Evolutionary conservation across 2,888 invertebrate species (phyloP).

Genomic region (Pocota personata): DNA sequence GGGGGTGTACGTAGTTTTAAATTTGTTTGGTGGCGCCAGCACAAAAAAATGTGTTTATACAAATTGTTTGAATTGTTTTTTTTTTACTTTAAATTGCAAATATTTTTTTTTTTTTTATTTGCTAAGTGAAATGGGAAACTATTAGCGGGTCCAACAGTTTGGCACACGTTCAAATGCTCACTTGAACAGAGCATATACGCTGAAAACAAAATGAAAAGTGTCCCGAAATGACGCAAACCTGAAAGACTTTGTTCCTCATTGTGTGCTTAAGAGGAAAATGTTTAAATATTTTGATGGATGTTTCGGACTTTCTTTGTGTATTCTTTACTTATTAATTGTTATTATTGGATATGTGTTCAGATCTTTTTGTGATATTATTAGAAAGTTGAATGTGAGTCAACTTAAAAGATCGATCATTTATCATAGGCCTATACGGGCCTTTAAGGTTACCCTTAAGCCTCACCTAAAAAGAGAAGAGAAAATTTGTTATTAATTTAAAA

Average conservation of each 20-base stretch:
- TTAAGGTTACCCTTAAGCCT: too few relatives aligned
- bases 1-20: neutral
- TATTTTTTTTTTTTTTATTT: constrained; percentile 8
- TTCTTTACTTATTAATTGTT: constrained; percentile 1
- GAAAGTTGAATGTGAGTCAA: neutral
- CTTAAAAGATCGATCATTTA: neutral
- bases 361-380: neutral
- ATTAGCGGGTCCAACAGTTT: constrained; percentile 43
- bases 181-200: constrained; percentile 3
- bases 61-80: neutral
- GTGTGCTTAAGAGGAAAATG: neutral
- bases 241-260: neutral
- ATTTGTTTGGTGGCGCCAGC: constrained; percentile 46
- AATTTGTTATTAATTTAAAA: too few relatives aligned
- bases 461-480: too few relatives aligned
- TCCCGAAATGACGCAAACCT: constrained; percentile 34
- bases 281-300: constrained; percentile 29
- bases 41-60: constrained; percentile 8
- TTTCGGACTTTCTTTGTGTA: neutral
- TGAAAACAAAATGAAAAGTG: constrained; percentile 13
- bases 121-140: constrained; percentile 31
- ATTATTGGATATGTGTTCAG: neutral
- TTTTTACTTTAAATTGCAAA: constrained; percentile 24
- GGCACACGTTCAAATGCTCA: constrained; percentile 50
- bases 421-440: too few relatives aligned